Conservation (phyloP, 1,140 invertebrate genomes). For the Sesamia nonagrioides region DNA sequence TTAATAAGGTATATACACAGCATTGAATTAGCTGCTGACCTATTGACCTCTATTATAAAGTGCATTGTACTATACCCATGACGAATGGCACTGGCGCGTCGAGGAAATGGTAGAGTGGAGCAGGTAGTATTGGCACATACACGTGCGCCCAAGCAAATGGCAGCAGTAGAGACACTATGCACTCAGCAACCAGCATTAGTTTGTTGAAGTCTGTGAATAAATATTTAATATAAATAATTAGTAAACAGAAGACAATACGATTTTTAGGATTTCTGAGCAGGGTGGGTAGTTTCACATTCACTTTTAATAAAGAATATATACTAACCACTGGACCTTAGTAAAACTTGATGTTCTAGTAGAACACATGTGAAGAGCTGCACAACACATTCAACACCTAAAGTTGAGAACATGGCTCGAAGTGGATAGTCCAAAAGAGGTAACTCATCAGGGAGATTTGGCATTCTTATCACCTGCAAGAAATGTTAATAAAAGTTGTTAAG, state of each 20-base stretch:
- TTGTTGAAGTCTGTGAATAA: conserved; percentile 94
- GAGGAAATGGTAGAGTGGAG: conserved; percentile 97
- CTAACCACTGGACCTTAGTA: conserved; percentile 96
- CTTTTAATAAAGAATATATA: conserved; percentile 1
- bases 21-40: conserved; percentile 19
- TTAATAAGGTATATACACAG: conserved; percentile 17
- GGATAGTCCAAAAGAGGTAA: conserved; percentile 98
- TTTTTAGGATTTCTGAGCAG: too few species aligned
- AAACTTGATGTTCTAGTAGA: conserved; percentile 98
- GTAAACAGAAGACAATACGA: background rate
- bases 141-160: conserved; percentile 99
- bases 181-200: conserved; percentile 98
- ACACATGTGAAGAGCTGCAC: conserved; percentile 98
- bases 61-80: conserved; percentile 92
- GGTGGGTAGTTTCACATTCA: background rate
- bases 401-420: conserved; percentile 94
- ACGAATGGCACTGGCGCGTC: conserved; percentile 99
- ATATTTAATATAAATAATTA: conserved; percentile 11
- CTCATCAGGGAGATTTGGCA: conserved; percentile 92
- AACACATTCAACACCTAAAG: conserved; percentile 96
- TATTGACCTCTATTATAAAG: conserved; percentile 43
- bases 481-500: background rate
- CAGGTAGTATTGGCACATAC: conserved; percentile 99
- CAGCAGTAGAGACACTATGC: conserved; percentile 95
- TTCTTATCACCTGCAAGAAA: conserved; percentile 89